A percentile compares a stretch with the other conserved stretches of the same genome.
phyloP scores from a whole-genome alignment of 1,140 invertebrate genomes.

The Tribolium castaneum region DNA sequence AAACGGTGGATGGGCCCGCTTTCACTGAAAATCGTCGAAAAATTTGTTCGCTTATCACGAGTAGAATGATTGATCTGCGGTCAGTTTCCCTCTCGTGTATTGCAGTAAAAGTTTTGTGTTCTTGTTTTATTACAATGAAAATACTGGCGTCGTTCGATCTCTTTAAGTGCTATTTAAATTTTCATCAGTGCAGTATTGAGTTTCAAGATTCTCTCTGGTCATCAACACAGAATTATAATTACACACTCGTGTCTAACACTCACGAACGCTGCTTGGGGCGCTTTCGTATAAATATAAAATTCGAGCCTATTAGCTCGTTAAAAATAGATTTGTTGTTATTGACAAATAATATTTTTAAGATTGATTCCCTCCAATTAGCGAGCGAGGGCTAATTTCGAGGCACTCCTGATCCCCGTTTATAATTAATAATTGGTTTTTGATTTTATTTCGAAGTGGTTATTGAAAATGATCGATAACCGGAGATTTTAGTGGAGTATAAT shows the following conservation, averaged over 20 bases:
- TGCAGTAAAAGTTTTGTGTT: neutral
- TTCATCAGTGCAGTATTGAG: neutral
- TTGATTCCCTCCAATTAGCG: conserved; percentile 8
- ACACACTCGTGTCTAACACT: conserved; percentile 18
- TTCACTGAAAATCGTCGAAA: neutral
- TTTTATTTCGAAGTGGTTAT: conserved; percentile 25
- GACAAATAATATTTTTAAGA: conserved; percentile 22
- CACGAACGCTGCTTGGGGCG: conserved; percentile 9
- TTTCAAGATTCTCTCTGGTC: neutral
- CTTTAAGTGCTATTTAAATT: conserved; percentile 2
- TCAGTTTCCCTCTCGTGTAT: neutral
- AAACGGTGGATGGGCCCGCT: neutral
- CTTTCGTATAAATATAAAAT: neutral
- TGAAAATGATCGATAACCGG: conserved; percentile 39
- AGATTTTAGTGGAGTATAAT: conserved; percentile 37
- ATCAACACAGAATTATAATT: conserved; percentile 5
- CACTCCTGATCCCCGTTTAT: neutral
- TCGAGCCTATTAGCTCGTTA: neutral
- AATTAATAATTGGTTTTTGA: conserved; percentile 27
- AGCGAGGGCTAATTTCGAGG: neutral
- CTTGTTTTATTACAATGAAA: neutral
- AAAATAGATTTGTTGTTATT: conserved; percentile 23
- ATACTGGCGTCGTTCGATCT: neutral
- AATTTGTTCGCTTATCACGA: neutral
- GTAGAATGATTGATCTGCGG: neutral